Conservation (phyloP, 2,888 invertebrate species). For the Drosophila lacicola region DNA sequence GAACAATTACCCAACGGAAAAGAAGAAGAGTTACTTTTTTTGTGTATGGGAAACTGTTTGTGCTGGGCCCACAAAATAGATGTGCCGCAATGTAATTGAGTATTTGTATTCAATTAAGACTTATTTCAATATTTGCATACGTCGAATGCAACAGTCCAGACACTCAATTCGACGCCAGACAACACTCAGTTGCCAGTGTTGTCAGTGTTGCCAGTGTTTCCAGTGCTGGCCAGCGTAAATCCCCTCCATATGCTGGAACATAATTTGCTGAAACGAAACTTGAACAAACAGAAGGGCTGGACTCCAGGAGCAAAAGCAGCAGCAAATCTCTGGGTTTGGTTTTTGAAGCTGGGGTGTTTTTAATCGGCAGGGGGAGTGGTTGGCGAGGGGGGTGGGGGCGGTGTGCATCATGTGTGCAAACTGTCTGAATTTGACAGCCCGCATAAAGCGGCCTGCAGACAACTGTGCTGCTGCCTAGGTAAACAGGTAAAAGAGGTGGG, state of each 20-base stretch:
- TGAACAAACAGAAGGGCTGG: conserved; percentile 64
- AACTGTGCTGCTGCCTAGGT: conserved; percentile 46
- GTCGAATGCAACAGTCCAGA: conserved; percentile 56
- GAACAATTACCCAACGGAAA: conserved; percentile 42
- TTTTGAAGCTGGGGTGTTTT: conserved; percentile 15
- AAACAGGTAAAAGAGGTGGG: conserved; percentile 30
- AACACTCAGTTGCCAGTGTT: conserved; percentile 24
- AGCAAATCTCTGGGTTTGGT: conserved; percentile 46
- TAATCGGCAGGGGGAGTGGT: not conserved
- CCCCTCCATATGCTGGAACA: conserved; percentile 71
- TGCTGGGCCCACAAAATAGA: conserved; percentile 76
- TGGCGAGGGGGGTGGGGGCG: not conserved
- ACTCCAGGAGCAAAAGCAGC: conserved; percentile 24
- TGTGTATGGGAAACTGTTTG: conserved; percentile 46
- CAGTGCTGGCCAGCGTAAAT: conserved; percentile 50
- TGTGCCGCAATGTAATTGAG: conserved; percentile 83
- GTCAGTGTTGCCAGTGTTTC: conserved; percentile 23
- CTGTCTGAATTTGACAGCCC: conserved; percentile 81
- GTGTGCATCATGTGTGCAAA: conserved; percentile 70
- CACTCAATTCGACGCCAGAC: conserved; percentile 51
- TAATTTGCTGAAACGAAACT: conserved; percentile 78
- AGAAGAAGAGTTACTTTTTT: conserved; percentile 7
- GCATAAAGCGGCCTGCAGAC: conserved; percentile 75
- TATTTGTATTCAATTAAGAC: conserved; percentile 84
- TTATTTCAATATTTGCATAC: conserved; percentile 83